A percentile compares a stretch with the other conserved stretches of the same genome.
phyloP scores from a whole-genome alignment of 2,888 invertebrate species.

The Ommatoiulus sabulosus region DNA sequence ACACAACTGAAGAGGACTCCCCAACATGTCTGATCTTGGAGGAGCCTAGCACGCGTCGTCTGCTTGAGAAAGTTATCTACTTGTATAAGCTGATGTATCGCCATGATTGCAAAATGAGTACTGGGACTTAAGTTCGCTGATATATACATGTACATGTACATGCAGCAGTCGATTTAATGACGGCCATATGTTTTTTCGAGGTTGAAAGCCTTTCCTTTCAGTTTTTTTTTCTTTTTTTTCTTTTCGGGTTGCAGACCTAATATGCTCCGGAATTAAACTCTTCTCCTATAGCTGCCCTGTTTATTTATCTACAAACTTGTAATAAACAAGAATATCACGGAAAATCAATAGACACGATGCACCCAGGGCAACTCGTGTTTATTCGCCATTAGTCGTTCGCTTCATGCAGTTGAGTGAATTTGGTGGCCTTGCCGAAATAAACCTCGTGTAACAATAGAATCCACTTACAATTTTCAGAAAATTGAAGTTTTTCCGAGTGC shows the following conservation, averaged over 20 bases:
- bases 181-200: neutral
- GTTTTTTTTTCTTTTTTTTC: neutral
- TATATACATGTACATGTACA: too few relatives aligned
- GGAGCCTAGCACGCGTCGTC: too few relatives aligned
- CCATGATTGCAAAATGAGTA: too few relatives aligned
- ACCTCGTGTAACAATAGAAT: neutral
- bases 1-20: too few relatives aligned
- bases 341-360: conserved; percentile 7
- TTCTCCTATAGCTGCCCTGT: neutral
- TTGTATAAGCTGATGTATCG: too few relatives aligned
- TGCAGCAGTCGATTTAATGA: too few relatives aligned
- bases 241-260: neutral
- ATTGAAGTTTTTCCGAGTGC: neutral
- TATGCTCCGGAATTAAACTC: neutral
- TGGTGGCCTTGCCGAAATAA: neutral
- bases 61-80: too few relatives aligned
- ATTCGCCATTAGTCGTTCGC: neutral
- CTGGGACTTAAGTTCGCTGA: too few relatives aligned
- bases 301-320: neutral
- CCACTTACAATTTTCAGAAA: neutral
- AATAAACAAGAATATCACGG: conserved; percentile 14
- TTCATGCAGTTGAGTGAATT: neutral
- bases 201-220: neutral
- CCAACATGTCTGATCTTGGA: too few relatives aligned
- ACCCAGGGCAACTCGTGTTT: neutral